These are phyloP conservation scores for Antidorcas marsupialis DNA, from an alignment of 2,113 vertebrate genomes.

Conservation along the genomic window DNA sequence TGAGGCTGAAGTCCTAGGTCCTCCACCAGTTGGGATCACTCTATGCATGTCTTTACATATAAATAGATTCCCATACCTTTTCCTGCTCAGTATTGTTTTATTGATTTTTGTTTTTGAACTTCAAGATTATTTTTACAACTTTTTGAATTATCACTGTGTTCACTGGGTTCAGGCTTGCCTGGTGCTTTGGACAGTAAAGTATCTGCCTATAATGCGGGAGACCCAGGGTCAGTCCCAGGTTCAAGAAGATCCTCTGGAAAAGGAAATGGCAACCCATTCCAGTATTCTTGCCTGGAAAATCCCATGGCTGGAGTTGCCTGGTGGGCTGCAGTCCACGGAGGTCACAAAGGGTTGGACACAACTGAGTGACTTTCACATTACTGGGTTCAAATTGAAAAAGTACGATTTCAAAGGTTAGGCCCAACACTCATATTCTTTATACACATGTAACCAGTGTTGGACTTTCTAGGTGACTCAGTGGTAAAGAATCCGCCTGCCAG, in stretches of 20 bases:
- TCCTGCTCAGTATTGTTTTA: background rate
- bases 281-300: background rate
- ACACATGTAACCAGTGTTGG: background rate
- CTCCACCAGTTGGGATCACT: background rate
- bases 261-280: background rate
- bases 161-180: background rate
- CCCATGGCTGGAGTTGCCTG: background rate
- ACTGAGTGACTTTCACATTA: background rate
- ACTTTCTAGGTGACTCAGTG: background rate
- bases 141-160: background rate
- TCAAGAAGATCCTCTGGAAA: background rate
- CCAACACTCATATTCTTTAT: background rate
- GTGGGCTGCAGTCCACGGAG: background rate
- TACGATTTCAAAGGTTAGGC: background rate
- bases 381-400: background rate
- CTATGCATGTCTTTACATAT: background rate
- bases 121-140: background rate
- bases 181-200: background rate
- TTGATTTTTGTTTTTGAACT: constrained; percentile 19
- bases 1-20: background rate
- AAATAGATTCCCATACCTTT: background rate
- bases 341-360: background rate
- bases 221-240: background rate
- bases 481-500: background rate
- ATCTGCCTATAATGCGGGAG: background rate